Evolutionary conservation across 1,140 invertebrate species (phyloP), one percentile per base, ranked within the genome.

Genomic region (Mycetomoellerius zeteki): DNA sequence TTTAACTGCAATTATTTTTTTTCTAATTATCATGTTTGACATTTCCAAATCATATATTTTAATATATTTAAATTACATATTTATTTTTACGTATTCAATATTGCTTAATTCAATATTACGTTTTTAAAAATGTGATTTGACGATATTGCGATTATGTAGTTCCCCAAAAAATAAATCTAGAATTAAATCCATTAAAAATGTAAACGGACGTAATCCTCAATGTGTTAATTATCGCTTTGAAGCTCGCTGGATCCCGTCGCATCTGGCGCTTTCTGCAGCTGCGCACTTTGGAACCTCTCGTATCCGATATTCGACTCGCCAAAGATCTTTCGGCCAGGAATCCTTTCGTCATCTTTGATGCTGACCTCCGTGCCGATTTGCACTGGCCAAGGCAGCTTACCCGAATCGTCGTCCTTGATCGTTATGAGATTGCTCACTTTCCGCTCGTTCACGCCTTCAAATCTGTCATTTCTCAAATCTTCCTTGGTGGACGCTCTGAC

Each of bases 301-400:
- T 93, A 95, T 0, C 89, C 91, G 6, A 93, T 89, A 24, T 12
- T 54, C 0, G 81, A 87, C 0, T 94, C 92, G 0, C 93, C 93
- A 43, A 93, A 95, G 43, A 92, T 92, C 62, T 95, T 94, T 60
- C 95, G 92, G 4, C 94, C 94, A 14, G 94, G 75, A 52, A 94
- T 89, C 30, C 93, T 92, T 5, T 95, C 95, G 64, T 95, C 94
- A 43, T 96, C 95, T 47, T 96, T 96, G 5, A 96, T 93, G 81
- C 91, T 96, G 0, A 96, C 91, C 58, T 95, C 94, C 0, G 96
- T 94, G 19, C 95, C 94, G 8, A 96, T 93, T 84, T 95, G 94
- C 16, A 96, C 91, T 6, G 95, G 93, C 95, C 95, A 96, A 0
- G 94, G 95, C 21, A 92, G 5, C 12, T 93, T 92, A 0, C 89